Evolutionary conservation across 2,113 vertebrate species (phyloP).

Genomic region (Salvelinus sp.): DNA sequence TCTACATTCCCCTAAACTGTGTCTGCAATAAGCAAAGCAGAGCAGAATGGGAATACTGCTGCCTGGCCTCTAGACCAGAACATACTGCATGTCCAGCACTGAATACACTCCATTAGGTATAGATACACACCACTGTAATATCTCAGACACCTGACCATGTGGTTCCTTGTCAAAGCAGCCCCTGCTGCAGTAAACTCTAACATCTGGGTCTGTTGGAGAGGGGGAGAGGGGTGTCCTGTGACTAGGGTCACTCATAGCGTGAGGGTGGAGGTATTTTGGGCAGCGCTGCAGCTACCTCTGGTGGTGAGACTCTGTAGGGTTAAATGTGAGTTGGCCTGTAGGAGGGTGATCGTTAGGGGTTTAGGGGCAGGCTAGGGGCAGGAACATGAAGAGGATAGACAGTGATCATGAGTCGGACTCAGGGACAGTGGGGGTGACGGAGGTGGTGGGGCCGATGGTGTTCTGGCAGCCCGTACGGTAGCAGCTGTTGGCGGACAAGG

Average conservation of each 20-base stretch:
- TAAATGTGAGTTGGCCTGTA: slow-evolving; percentile 34
- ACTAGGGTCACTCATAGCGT: slow-evolving; percentile 10
- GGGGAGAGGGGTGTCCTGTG: background rate
- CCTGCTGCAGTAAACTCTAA: slow-evolving; percentile 17
- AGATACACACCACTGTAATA: background rate
- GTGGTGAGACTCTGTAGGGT: slow-evolving; percentile 30
- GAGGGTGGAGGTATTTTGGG: slow-evolving; percentile 27
- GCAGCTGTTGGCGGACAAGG: slow-evolving; percentile 76
- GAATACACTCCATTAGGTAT: background rate
- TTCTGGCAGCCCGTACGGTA: slow-evolving; percentile 87
- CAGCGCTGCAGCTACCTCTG: slow-evolving; percentile 20
- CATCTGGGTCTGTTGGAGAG: background rate
- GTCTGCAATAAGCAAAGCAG: slow-evolving; percentile 36
- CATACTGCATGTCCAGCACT: background rate
- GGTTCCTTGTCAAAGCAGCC: background rate
- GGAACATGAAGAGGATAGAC: background rate
- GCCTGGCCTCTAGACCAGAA: background rate
- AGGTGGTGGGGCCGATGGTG: slow-evolving; percentile 67
- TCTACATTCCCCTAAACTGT: slow-evolving; percentile 35
- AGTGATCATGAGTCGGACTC: slow-evolving; percentile 89
- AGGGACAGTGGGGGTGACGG: slow-evolving; percentile 63
- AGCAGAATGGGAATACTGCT: too few relatives aligned
- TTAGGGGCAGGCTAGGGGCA: background rate
- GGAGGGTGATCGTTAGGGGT: background rate
- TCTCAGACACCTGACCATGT: slow-evolving; percentile 10